Conservation (phyloP, 2,797 vertebrate genomes). For the Micrastur ruficollis region DNA sequence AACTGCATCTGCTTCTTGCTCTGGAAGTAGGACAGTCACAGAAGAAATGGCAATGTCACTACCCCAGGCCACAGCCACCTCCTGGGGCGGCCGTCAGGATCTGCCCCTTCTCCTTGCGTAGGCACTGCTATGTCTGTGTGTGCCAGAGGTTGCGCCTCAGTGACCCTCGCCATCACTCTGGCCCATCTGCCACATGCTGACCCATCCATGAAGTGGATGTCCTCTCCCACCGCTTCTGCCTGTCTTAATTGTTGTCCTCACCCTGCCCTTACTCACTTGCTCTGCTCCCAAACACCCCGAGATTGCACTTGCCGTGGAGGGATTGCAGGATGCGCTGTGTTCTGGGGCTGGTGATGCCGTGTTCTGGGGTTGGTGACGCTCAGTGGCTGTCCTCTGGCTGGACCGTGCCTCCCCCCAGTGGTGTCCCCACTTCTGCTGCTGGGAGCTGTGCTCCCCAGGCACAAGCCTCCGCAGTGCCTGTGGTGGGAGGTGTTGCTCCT, state of each 20-base stretch:
- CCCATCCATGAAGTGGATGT: background rate
- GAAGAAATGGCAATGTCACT: background rate
- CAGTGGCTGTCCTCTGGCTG: background rate
- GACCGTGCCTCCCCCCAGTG: rapidly evolving
- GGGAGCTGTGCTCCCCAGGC: background rate
- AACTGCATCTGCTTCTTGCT: background rate
- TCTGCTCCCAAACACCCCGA: background rate
- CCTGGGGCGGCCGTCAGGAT: background rate
- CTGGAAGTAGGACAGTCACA: background rate
- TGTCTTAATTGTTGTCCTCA: background rate
- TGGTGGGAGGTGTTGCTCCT: background rate
- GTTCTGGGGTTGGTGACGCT: background rate
- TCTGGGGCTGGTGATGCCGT: background rate
- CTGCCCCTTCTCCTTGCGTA: background rate
- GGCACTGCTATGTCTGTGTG: background rate
- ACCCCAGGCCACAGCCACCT: background rate
- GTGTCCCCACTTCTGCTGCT: rapidly evolving
- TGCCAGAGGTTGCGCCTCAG: background rate
- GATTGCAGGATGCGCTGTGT: rapidly evolving
- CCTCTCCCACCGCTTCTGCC: background rate
- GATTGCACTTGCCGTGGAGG: background rate
- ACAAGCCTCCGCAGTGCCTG: background rate
- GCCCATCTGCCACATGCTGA: background rate
- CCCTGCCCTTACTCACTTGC: background rate
- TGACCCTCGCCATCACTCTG: background rate